Evolutionary conservation across 1,140 invertebrate species (phyloP).

Genomic region (Acyrthosiphon pisum): DNA sequence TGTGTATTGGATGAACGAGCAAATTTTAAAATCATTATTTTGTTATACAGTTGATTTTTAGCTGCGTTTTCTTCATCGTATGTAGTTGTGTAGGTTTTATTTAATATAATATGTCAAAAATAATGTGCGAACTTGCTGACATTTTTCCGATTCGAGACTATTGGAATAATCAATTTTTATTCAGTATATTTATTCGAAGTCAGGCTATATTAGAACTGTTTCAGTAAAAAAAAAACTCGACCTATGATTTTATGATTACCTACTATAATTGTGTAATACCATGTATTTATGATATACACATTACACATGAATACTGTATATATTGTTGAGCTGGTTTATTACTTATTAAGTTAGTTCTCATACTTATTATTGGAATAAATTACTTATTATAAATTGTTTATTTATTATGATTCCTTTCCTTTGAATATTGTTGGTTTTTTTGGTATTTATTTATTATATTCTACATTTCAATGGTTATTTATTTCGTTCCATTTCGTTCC

Average conservation of each 20-base stretch:
- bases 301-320: background rate
- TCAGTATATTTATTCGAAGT: background rate
- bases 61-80: background rate
- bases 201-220: background rate
- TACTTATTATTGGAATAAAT: background rate
- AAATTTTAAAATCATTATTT: background rate
- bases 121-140: background rate
- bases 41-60: background rate
- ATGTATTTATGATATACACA: background rate
- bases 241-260: background rate
- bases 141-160: background rate
- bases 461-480: background rate
- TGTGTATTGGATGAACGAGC: background rate
- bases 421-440: background rate
- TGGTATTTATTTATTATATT: background rate
- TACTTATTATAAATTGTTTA: background rate
- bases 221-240: background rate
- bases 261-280: background rate
- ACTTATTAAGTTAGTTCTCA: background rate
- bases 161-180: conserved; percentile 9
- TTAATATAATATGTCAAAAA: too few species aligned
- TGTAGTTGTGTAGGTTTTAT: too few species aligned
- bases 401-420: background rate
- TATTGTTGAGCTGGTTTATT: background rate
- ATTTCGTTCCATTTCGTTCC: background rate